Evolutionary conservation across 2,797 vertebrate genomes (phyloP).

Genomic region (Sebastes vulpes): DNA sequence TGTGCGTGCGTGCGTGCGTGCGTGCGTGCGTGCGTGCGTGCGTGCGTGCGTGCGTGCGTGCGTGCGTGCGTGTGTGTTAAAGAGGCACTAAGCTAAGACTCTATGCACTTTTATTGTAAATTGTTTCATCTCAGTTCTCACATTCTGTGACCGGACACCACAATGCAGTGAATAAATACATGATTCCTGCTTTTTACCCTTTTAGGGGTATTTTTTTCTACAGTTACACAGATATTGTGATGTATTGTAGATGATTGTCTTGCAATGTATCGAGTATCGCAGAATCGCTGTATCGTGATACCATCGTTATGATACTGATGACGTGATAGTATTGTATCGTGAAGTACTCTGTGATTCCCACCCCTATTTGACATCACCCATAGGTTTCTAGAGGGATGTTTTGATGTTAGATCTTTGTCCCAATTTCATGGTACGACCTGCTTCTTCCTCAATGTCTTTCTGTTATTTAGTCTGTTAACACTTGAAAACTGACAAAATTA

Average conservation of each 20-base stretch:
- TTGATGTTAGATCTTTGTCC: not conserved
- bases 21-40: too few species aligned
- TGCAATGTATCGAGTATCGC: not conserved
- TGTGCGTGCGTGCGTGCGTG: too few species aligned
- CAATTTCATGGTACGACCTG: not conserved
- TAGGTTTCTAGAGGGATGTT: not conserved
- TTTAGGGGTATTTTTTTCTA: not conserved
- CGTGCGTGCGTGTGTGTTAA: too few species aligned
- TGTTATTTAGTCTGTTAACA: not conserved
- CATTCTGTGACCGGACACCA: not conserved
- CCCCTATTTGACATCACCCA: not conserved
- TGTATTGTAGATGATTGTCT: not conserved
- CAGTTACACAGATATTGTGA: not conserved
- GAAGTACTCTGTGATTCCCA: not conserved
- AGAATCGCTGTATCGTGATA: not conserved
- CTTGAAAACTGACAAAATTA: not conserved
- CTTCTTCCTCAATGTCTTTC: not conserved
- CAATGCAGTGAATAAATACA: not conserved
- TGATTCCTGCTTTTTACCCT: not conserved
- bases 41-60: too few species aligned
- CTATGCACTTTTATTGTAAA: not conserved
- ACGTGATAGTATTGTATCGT: not conserved
- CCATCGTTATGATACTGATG: rapidly evolving
- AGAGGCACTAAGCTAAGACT: not conserved
- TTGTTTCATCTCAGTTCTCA: not conserved